Base-by-base conservation (phyloP, 35 echinoderm and acorn worm genomes). In the Diadema setosum region DNA sequence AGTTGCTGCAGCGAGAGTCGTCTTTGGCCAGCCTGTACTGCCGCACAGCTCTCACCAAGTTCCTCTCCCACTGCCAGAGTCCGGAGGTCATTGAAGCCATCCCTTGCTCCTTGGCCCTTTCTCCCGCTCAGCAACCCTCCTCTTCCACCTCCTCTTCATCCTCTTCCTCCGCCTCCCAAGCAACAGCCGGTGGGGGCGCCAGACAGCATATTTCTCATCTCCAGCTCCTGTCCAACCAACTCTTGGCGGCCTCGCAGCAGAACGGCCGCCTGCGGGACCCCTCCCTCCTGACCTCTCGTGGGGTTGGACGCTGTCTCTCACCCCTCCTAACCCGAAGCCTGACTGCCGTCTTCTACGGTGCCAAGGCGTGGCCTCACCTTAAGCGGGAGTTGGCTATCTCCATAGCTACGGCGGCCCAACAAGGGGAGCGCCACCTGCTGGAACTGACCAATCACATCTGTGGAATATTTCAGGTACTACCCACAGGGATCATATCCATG, bases 401-500 rank as follows among this genome's bases (percentile, higher is more conserved):
- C 70, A 94, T 94, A 85, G 92, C 92, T 85, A 94, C 92, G 23
- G 92, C 92, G 39, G 65, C 87, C 17, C 46, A 89, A 33, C 87
- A 85, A 41, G 86, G 92, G 31, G 92, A 94, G 87, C 46, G 70
- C 17, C 87, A 89, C 4, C 82, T 94, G 25, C 41, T 94, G 87
- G 92, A 94, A 52, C 67, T 94, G 55, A 90, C 87, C 39, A 90
- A 89, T 65, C 64, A 94, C 73, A 56, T 94, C 20, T 94, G 92
- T 86, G 86, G 80, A 35, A 82, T 89, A 12, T 50, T 94, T 31
- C 92, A 94, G 87, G 92, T 94, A n/a, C n/a, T n/a, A n/a, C n/a
- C n/a, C n/a, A n/a, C n/a, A n/a, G n/a, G n/a, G n/a, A n/a, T n/a
- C n/a, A n/a, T n/a, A n/a, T n/a, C n/a, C n/a, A n/a, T n/a, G n/a